Evolutionary conservation across 2,113 vertebrate species (phyloP), one percentile per base, ranked within the genome.

Genomic region (Zootoca vivipara): DNA sequence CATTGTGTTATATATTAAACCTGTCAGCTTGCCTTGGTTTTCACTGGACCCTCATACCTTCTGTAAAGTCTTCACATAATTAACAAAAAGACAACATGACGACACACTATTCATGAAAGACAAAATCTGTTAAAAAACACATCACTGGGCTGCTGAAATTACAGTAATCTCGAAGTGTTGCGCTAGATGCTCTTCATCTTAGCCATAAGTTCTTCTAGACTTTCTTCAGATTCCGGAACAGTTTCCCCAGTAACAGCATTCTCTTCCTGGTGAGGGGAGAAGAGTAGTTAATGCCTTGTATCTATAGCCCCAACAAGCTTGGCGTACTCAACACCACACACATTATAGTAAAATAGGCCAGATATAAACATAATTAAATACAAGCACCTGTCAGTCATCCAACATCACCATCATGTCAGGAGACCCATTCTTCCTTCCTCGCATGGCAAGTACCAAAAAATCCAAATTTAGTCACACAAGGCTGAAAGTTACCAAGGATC

Each of bases 121-220:
- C 15, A 15, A 83, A 69, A 35, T 7, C 56, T 9, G 24, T 52
- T 15, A 78, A 35, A 74, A 42, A 72, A 77, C 20, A 6, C 64
- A 35, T 30, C 15, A 52, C 58, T 38, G 65, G 65, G 56, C 46
- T 26, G 56, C 13, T 80, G 13, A 82, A 64, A 62, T 62, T 64
- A 74, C 12, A 10, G 5, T 7, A 30, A 28, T 13, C 38, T 84
- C 2, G 85, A 86, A 6, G 0, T 62, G 52, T 7, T 85, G 75
- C 88, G 64, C 87, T 99, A 99, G 93, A 99, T 94, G 79, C 97
- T 98, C 94, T 95, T 98, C 98, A 99, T 99, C 91, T 97, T 98
- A 92, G 98, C 98, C 98, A 99, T 99, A 90, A 99, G 96, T 77
- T 99, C 98, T 90, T 99, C 98, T 79, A 99, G 95, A 94, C 98